Conservation (phyloP, 2,888 invertebrate genomes). For the Muschampia plurimacula region DNA sequence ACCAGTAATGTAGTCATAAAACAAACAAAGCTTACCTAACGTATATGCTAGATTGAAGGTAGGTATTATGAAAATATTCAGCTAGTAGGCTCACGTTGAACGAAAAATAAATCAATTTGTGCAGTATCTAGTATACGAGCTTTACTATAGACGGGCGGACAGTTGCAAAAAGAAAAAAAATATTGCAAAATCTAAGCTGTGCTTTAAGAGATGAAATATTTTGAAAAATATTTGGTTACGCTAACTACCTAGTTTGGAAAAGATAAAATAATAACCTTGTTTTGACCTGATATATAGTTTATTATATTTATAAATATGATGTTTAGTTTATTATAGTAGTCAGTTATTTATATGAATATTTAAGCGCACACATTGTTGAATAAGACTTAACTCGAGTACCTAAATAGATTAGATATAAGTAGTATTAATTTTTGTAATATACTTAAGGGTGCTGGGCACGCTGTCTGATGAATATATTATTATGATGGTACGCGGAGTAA, state of each 20-base stretch:
- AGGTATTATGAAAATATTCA: conserved; percentile 29
- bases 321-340: no score
- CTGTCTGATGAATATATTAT: no score
- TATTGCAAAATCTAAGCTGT: conserved; percentile 1
- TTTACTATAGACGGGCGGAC: conserved; percentile 34
- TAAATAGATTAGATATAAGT: no score
- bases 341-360: no score
- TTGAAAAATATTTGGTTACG: neutral
- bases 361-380: no score
- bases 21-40: neutral
- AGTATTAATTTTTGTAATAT: no score
- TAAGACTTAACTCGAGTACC: no score
- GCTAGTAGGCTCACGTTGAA: conserved; percentile 30
- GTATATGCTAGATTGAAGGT: neutral
- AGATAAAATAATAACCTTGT: no score
- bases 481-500: no score
- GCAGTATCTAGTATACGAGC: conserved; percentile 30
- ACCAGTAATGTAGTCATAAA: neutral
- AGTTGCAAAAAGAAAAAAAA: conserved; percentile 26
- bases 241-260: neutral
- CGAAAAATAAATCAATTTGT: conserved; percentile 37
- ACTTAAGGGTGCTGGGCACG: no score
- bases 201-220: conserved; percentile 21
- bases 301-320: no score
- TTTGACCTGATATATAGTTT: no score